A percentile compares a stretch with the other conserved stretches of the same genome.
These are phyloP conservation scores for Manacus vitellinus DNA, from an alignment of 2,113 vertebrate genomes.

Conservation along the genomic window DNA sequence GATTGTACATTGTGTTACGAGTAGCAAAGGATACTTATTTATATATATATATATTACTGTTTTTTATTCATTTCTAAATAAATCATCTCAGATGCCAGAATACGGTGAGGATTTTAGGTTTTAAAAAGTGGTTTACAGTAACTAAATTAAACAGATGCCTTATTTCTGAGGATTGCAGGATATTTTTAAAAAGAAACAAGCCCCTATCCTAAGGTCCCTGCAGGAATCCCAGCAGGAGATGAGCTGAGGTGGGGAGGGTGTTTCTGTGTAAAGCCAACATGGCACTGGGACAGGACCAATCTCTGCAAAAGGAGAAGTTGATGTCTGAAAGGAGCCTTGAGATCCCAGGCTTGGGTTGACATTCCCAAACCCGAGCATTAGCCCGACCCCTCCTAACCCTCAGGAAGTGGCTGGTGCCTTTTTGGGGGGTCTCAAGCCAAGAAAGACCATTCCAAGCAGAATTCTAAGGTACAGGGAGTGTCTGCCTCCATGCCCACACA, in stretches of 20 bases:
- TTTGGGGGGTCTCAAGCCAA: background rate
- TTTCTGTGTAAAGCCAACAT: background rate
- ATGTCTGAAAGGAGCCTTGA: background rate
- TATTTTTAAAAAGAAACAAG: background rate
- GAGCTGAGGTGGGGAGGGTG: background rate
- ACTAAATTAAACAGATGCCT: constrained; percentile 33
- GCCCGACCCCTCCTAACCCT: background rate
- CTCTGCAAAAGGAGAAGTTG: background rate
- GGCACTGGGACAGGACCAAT: background rate
- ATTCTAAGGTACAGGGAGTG: background rate
- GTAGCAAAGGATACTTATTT: background rate
- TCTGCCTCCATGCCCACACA: background rate
- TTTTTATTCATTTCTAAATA: constrained; percentile 29
- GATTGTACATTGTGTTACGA: background rate
- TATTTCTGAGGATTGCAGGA: constrained; percentile 23
- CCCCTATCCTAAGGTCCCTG: background rate
- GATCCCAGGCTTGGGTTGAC: background rate
- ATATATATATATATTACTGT: background rate
- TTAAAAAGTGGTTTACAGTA: constrained; percentile 5
- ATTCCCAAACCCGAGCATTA: background rate
- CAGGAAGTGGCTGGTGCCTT: background rate
- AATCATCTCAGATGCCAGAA: background rate
- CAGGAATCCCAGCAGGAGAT: background rate
- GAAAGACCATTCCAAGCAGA: background rate
- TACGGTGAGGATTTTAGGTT: background rate